phyloP scores from a whole-genome alignment of 2,113 vertebrate species.

The Chloropsis cyanopogon region DNA sequence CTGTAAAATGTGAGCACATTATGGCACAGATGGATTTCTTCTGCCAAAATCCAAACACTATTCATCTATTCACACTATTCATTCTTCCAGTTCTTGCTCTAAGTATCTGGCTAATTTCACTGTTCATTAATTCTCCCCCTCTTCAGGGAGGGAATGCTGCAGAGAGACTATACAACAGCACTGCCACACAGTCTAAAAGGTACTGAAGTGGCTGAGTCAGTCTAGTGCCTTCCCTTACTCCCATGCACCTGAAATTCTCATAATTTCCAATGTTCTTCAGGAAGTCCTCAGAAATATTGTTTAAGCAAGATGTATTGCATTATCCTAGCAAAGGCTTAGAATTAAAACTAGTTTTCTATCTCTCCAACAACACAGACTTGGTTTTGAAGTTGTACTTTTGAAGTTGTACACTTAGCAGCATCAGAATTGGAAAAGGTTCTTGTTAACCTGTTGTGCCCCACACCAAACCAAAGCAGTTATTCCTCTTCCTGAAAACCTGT shows the following conservation, averaged over 20 bases:
- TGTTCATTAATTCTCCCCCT: background rate
- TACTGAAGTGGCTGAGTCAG: background rate
- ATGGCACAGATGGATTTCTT: background rate
- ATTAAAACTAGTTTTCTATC: background rate
- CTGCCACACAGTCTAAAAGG: background rate
- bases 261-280: background rate
- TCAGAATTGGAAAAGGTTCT: background rate
- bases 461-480: background rate
- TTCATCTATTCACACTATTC: background rate
- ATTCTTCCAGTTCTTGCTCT: background rate
- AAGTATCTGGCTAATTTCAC: fast-evolving
- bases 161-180: background rate
- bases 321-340: background rate
- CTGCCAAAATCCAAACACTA: background rate
- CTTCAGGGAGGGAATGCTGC: background rate
- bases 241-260: background rate
- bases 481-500: background rate
- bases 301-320: background rate
- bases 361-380: background rate
- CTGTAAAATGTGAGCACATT: background rate
- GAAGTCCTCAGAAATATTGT: background rate
- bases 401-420: background rate
- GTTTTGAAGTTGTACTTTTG: background rate
- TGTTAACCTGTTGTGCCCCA: background rate
- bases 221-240: background rate